These are phyloP conservation scores for Eretmochelys imbricata DNA, from an alignment of 2,113 vertebrate genomes.

Conservation along the genomic window DNA sequence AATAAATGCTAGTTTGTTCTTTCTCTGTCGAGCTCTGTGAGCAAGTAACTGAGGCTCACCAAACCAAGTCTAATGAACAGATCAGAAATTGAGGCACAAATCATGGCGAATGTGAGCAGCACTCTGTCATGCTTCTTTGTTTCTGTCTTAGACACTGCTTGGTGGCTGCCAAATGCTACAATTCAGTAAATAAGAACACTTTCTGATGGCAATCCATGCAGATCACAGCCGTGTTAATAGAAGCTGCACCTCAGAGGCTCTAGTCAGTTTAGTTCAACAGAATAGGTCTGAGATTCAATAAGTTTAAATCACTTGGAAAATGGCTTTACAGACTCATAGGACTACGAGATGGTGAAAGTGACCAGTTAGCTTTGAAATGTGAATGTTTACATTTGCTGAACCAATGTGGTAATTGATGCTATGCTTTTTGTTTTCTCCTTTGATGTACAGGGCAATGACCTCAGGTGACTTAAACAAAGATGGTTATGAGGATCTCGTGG, in stretches of 20 bases:
- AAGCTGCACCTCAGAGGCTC: not conserved
- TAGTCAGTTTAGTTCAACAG: not conserved
- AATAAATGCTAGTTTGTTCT: not conserved
- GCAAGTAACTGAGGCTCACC: not conserved
- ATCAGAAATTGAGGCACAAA: not conserved
- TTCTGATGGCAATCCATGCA: not conserved
- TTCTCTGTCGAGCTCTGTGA: not conserved
- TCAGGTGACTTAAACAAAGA: constrained; percentile 82
- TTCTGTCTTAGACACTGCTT: not conserved
- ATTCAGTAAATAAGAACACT: not conserved
- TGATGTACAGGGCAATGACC: constrained; percentile 72
- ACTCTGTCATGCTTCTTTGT: not conserved
- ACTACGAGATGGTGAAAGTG: not conserved
- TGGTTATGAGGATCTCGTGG: constrained; percentile 76
- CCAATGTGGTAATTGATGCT: not conserved
- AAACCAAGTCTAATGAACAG: not conserved
- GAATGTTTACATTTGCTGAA: not conserved
- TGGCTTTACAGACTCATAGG: not conserved
- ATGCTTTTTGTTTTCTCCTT: not conserved
- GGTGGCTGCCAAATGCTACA: not conserved
- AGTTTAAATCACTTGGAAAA: not conserved
- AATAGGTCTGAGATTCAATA: not conserved
- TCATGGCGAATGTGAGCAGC: not conserved
- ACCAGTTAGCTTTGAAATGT: not conserved
- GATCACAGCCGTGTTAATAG: not conserved